Evolutionary conservation across 2,113 vertebrate genomes (phyloP).

Genomic region (Sinocyclocheilus maitianheensis): DNA sequence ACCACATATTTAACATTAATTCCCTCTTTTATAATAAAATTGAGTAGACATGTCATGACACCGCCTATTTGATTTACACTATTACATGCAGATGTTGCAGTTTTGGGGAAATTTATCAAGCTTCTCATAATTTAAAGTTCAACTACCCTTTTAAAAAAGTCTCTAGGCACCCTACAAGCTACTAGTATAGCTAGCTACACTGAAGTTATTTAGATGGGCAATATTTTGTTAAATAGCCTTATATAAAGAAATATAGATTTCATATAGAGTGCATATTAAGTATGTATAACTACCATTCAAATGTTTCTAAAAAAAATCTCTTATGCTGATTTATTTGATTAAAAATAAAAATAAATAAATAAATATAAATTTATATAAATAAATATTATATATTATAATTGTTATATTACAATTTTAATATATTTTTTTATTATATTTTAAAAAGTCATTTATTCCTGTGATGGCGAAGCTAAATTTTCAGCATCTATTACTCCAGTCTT

Average conservation of each 20-base stretch:
- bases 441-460: background rate
- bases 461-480: background rate
- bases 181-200: background rate
- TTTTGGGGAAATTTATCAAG: background rate
- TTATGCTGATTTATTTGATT: background rate
- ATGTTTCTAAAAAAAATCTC: background rate
- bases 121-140: background rate
- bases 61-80: background rate
- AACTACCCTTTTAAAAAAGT: constrained; percentile 23
- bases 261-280: background rate
- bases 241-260: background rate
- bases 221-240: background rate
- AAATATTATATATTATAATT: too few relatives aligned
- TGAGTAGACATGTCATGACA: background rate
- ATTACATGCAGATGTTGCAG: background rate
- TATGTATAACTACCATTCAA: background rate
- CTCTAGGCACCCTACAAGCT: background rate
- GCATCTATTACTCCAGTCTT: background rate
- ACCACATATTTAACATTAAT: background rate
- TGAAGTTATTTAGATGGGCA: background rate
- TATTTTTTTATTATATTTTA: background rate
- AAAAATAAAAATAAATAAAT: too few relatives aligned
- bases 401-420: too few relatives aligned
- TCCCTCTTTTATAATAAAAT: background rate
- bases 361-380: too few relatives aligned